Evolutionary conservation across 2,113 vertebrate genomes (phyloP), one percentile per base, ranked within the genome.

Genomic region (Bubo blakistoni): DNA sequence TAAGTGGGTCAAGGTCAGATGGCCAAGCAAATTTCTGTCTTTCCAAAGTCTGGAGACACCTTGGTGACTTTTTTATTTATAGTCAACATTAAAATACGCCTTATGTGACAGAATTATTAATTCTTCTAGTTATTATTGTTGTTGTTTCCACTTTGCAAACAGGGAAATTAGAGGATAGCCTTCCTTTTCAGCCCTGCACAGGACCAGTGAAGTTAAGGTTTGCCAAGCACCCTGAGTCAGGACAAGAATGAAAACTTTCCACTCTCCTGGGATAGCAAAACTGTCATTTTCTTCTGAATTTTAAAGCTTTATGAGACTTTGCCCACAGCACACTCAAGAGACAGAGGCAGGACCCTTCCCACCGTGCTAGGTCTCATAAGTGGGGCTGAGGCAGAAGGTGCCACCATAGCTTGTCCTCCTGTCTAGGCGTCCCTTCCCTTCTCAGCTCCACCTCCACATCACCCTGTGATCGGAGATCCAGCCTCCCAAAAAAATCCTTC

Each of bases 401-500:
- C 11, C 25, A 44, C 13, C 30, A 40, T 1, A 79, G 29, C 17
- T 32, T 40, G 6, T 86, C 47, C 52, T 82, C 19, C 55, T 76
- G 62, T 49, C 54, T 65, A 77, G 24, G 65, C 25, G 14, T 62
- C 57, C 6, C 11, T n/a, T 88, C 67, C 42, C 21, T 61, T 84
- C 44, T 52, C 65, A 81, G 10, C 6, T 79, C 38, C 13, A 65
- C 13, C 27, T 34, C 29, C 2, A 0, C 13, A 10, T 13, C 19
- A 22, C 18, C 8, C 29, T 51, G 17, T 18, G 61, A 67, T 11
- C 0, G 0, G 40, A 91, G 34, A 78, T 4, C 17, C 47, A 71
- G 10, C 12, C 21, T 84, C 51, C 25, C 11, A 20, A 58, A 84
- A 84, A 89, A 81, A 16, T 5, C 58, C 13, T 61, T 47, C 47